phyloP scores from a whole-genome alignment of 2,888 invertebrate genomes.

The Gonocerus acuteangulatus region DNA sequence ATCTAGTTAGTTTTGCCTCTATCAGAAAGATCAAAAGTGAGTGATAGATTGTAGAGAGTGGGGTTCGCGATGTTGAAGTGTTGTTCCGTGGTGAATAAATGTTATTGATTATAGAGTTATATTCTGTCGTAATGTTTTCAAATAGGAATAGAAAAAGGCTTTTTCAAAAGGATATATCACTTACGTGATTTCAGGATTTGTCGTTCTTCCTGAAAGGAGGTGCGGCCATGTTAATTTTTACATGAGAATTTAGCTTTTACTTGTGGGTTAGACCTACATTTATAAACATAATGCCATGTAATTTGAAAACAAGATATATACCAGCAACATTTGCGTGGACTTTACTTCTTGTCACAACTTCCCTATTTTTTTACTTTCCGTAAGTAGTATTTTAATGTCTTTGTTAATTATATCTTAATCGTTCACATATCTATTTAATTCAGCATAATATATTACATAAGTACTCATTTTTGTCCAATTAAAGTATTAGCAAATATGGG shows the following conservation, averaged over 20 bases:
- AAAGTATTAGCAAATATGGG: too few relatives aligned
- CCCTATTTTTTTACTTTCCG: slow-evolving; percentile 95
- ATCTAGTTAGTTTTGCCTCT: neutral
- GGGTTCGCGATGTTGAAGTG: slow-evolving; percentile 16
- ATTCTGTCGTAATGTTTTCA: slow-evolving; percentile 11
- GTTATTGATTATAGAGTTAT: slow-evolving; percentile 21
- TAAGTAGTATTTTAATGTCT: too few relatives aligned
- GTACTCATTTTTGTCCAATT: too few relatives aligned
- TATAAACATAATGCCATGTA: slow-evolving; percentile 75
- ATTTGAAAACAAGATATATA: slow-evolving; percentile 91
- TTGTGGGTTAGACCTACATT: slow-evolving; percentile 34
- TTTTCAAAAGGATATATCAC: neutral
- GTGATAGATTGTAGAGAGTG: neutral
- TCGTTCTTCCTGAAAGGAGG: slow-evolving; percentile 35
- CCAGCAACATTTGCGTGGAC: slow-evolving; percentile 99
- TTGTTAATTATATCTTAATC: too few relatives aligned
- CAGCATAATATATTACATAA: too few relatives aligned
- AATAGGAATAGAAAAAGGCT: slow-evolving; percentile 12
- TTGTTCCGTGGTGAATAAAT: slow-evolving; percentile 10
- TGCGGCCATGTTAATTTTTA: slow-evolving; percentile 53
- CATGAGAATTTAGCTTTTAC: slow-evolving; percentile 35
- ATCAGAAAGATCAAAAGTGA: neutral
- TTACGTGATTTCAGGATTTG: slow-evolving; percentile 31
- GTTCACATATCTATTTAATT: too few relatives aligned
- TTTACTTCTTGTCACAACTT: slow-evolving; percentile 84